Conservation (phyloP, 2,797 vertebrate genomes). For the Spinibarbus caldwelli region DNA sequence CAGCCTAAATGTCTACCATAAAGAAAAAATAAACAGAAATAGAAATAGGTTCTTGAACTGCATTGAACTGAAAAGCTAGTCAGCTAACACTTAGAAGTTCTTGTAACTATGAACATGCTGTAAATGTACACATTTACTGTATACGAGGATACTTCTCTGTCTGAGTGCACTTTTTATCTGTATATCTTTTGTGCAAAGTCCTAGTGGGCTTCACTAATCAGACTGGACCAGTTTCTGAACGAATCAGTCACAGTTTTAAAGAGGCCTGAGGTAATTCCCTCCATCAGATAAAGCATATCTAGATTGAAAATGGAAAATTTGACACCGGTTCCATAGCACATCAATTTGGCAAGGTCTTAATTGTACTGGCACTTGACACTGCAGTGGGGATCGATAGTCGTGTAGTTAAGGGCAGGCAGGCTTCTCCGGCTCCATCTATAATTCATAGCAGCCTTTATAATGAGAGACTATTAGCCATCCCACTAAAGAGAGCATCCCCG, state of each 20-base stretch:
- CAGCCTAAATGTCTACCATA: too few relatives aligned
- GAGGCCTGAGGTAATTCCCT: constrained; percentile 31
- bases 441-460: constrained; percentile 59
- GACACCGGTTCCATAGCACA: constrained; percentile 50
- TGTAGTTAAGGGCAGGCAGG: constrained; percentile 53
- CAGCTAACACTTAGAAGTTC: neutral
- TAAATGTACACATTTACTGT: neutral
- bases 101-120: neutral
- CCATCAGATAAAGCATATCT: constrained; percentile 34
- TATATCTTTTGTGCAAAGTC: neutral
- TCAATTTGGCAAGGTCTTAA: constrained; percentile 54
- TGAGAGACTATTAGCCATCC: constrained; percentile 55
- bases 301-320: constrained; percentile 51
- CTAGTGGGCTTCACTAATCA: constrained; percentile 5
- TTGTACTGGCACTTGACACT: constrained; percentile 39
- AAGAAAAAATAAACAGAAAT: too few relatives aligned
- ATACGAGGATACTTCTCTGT: neutral
- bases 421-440: constrained; percentile 58
- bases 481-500: constrained; percentile 44
- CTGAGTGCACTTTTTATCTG: neutral
- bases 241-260: constrained; percentile 26
- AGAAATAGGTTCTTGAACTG: too few relatives aligned
- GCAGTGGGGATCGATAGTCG: constrained; percentile 57
- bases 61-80: neutral
- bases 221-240: neutral